Conservation (phyloP, 2,888 invertebrate genomes). For the Netelia virgata region DNA sequence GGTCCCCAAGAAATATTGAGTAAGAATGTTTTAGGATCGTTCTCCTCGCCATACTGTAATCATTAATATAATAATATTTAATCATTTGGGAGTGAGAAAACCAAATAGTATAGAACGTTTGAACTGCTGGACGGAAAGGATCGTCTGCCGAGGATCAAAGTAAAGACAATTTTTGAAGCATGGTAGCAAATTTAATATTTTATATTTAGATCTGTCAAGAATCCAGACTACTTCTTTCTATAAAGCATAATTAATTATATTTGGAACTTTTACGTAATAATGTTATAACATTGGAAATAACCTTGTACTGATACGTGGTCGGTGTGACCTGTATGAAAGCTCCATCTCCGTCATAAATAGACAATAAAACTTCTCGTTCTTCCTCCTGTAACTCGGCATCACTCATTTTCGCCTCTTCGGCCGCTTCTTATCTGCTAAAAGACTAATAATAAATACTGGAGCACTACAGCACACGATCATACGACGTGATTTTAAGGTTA, state of each 20-base stretch:
- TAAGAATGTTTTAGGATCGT: conserved; percentile 92
- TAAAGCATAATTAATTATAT: no score
- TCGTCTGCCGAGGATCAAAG: no score
- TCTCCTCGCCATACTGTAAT: conserved; percentile 92
- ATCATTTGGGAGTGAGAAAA: not conserved
- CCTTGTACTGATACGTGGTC: conserved; percentile 96
- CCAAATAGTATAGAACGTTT: no score
- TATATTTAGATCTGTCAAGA: not conserved
- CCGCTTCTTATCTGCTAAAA: conserved; percentile 34
- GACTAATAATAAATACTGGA: conserved; percentile 37
- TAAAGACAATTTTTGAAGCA: no score
- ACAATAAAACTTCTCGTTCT: conserved; percentile 95
- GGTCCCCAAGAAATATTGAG: conserved; percentile 95
- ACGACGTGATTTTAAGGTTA: conserved; percentile 52
- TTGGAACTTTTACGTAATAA: conserved; percentile 22
- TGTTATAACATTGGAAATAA: conserved; percentile 81
- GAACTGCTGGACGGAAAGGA: no score
- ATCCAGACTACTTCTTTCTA: no score
- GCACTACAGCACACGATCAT: conserved; percentile 48
- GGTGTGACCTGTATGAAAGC: conserved; percentile 93
- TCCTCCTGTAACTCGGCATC: conserved; percentile 91
- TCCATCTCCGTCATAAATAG: conserved; percentile 97
- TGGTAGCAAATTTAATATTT: no score
- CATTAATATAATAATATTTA: not conserved
- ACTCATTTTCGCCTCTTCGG: conserved; percentile 84